phyloP scores from a whole-genome alignment of 2,113 vertebrate genomes.

The Nettapus auritus region DNA sequence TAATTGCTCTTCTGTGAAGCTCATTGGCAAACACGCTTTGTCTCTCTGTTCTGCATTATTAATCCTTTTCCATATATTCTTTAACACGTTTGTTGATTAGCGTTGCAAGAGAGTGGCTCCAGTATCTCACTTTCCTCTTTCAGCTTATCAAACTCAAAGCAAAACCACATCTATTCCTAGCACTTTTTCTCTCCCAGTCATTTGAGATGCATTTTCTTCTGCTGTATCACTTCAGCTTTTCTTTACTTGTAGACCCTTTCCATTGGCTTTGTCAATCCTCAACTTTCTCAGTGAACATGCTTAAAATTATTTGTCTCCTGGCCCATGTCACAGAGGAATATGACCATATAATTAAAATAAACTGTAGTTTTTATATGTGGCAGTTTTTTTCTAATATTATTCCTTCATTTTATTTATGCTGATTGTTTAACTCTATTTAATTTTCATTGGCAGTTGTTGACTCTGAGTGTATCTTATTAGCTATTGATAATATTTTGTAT shows the following conservation, averaged over 20 bases:
- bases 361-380: rapidly evolving
- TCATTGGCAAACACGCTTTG: background rate
- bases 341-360: no score
- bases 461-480: background rate
- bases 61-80: background rate
- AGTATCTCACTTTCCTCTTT: background rate
- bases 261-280: background rate
- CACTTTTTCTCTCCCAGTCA: background rate
- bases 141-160: background rate
- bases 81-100: background rate
- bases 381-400: background rate
- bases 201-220: background rate
- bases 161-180: background rate
- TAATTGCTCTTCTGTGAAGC: background rate
- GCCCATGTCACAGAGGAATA: background rate
- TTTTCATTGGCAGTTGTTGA: background rate
- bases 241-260: no score
- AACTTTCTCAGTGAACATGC: background rate
- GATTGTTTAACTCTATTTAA: background rate
- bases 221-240: background rate
- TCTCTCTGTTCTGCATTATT: background rate
- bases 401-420: background rate
- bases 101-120: background rate
- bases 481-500: background rate
- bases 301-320: background rate